Base-by-base conservation (phyloP, 92 coral and sea anemone species). In the Montipora capitata region DNA sequence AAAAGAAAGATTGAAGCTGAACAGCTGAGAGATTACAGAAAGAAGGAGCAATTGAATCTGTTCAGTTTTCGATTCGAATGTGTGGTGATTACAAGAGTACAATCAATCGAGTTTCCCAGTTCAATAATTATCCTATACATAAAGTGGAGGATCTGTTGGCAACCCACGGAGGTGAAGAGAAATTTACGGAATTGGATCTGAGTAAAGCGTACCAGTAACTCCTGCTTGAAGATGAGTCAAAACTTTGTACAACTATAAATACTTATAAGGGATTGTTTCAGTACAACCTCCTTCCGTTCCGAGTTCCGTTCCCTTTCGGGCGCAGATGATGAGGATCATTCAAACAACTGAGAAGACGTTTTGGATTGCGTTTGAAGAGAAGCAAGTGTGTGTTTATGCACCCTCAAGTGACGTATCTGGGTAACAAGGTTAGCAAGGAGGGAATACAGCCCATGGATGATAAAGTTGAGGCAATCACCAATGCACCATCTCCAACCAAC, bases 1-100 rank as follows among this genome's bases (percentile, higher is more conserved):
- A 77, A 84, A 48, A 48, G 42, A 72, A 77, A 20, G 83, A 90
- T 20, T 77, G 78, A 58, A 93, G 90, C 39, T 93, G 77, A 80
- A 83, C 85, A 1, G 90, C 84, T 61, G 84, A 92, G 20, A 45
- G 67, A 42, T 75, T 90, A n/a, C 62, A 85, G 40, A 90, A 90
- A 12, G 17, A 72, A 40, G 96, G 91, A 58, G 74, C 90, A 13
- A 48, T 48, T 0, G 52, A 48, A 48, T 10, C 52, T 5, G 52
- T 48, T 48, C 52, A 48, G 52, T 48, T 48, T 48, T 72, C 77
- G 6, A 72, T 72, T 48, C 44, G 7, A 12, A 74, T 10, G 3
- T 48, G 48, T 65, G 85, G 76, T 11, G 80, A 57, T 20, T 54
- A 76, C 48, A 17, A 76, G 40, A 43, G 44, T 48, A 5, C 52